These are phyloP conservation scores for Tolmerus cingulatus DNA, from an alignment of 2,888 invertebrate genomes.

Conservation along the genomic window DNA sequence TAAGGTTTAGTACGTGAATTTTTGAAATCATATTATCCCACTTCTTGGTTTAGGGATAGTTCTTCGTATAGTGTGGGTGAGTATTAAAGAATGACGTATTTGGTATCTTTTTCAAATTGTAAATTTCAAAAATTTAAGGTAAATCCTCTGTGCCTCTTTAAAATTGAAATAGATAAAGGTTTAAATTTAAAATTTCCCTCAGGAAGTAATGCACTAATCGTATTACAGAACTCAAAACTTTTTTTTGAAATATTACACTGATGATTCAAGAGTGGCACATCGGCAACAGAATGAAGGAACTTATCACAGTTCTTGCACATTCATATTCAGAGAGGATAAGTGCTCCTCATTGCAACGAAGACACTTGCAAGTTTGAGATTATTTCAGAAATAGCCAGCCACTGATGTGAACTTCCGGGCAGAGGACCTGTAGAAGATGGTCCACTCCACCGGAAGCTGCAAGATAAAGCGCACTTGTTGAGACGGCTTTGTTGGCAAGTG, in stretches of 20 bases:
- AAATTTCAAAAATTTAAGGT: no score
- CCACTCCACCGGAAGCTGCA: neutral
- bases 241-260: neutral
- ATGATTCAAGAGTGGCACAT: neutral
- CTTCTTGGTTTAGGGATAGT: no score
- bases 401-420: neutral
- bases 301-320: neutral
- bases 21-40: no score
- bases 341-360: neutral
- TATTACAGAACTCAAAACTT: neutral
- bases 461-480: neutral
- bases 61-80: no score
- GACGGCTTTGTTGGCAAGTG: neutral
- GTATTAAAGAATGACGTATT: no score
- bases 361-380: neutral
- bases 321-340: neutral
- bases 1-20: no score
- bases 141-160: neutral
- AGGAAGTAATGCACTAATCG: neutral
- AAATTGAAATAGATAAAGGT: neutral
- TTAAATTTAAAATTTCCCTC: neutral
- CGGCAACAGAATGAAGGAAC: neutral
- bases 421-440: neutral
- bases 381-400: neutral
- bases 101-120: no score